These are phyloP conservation scores for Benthosema pterotum DNA, from an alignment of 2,797 vertebrate species.

Conservation along the genomic window DNA sequence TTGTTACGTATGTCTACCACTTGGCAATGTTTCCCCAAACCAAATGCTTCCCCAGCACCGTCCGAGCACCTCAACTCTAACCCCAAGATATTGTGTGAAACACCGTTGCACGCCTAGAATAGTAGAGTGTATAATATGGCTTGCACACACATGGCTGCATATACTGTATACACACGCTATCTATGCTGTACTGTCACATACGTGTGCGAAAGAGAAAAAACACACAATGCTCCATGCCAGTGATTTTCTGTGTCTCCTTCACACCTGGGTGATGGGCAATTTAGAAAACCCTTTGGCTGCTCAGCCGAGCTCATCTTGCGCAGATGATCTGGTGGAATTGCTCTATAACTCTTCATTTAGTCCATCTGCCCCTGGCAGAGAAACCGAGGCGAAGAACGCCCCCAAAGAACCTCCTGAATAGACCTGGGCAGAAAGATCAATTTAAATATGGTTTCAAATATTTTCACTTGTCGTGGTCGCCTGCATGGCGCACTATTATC, in stretches of 20 bases:
- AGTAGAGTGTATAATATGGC: not conserved
- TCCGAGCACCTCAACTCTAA: conserved; percentile 33
- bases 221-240: conserved; percentile 8
- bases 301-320: conserved; percentile 31
- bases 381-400: not conserved
- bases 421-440: not conserved
- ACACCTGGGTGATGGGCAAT: conserved; percentile 32
- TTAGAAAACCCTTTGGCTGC: conserved; percentile 35
- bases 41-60: conserved; percentile 14
- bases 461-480: not conserved
- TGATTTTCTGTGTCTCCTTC: conserved; percentile 8
- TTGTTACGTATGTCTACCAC: conserved; percentile 20
- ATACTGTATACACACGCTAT: not conserved
- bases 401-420: not conserved
- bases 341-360: conserved; percentile 30
- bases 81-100: conserved; percentile 29
- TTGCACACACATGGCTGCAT: not conserved
- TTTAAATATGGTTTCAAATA: not conserved
- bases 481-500: not conserved
- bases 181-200: conserved; percentile 17
- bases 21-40: conserved; percentile 15
- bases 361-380: conserved; percentile 23
- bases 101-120: not conserved
- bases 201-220: conserved; percentile 28
- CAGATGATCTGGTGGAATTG: conserved; percentile 42